phyloP scores from a whole-genome alignment of 2,797 vertebrate genomes.

The Leuciscus waleckii region DNA sequence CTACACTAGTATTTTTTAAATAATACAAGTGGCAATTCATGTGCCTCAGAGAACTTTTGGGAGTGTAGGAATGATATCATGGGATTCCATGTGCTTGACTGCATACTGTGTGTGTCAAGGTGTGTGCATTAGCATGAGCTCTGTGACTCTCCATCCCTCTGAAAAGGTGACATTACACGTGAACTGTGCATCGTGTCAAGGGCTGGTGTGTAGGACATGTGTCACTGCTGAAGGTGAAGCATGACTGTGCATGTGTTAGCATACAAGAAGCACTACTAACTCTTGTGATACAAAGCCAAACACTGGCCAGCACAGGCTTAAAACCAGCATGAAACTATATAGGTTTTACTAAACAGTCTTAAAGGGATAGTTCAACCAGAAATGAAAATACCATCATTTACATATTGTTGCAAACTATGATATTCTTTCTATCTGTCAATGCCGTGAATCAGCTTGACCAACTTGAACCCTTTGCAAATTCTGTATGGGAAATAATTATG shows the following conservation, averaged over 20 bases:
- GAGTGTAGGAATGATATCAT: slow-evolving; percentile 28
- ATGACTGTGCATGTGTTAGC: slow-evolving; percentile 59
- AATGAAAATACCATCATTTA: background rate
- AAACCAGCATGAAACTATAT: background rate
- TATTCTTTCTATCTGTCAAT: background rate
- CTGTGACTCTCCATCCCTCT: slow-evolving; percentile 26
- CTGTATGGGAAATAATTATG: background rate
- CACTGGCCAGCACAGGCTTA: background rate
- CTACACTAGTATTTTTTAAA: slow-evolving; percentile 4
- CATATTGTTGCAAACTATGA: background rate
- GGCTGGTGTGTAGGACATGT: slow-evolving; percentile 50
- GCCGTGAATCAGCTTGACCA: no score
- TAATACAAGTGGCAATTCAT: background rate
- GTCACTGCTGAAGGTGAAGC: slow-evolving; percentile 58
- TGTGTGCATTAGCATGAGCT: slow-evolving; percentile 48
- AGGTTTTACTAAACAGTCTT: background rate
- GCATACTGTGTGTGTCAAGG: slow-evolving; percentile 25
- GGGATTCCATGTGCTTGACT: slow-evolving; percentile 12
- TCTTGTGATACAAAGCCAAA: slow-evolving; percentile 8
- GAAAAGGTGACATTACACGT: slow-evolving; percentile 31
- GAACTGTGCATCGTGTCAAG: slow-evolving; percentile 31
- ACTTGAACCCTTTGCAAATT: background rate
- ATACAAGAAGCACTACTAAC: slow-evolving; percentile 46
- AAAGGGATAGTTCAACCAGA: background rate
- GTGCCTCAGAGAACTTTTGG: background rate